Conservation (phyloP, 92 coral and sea anemone genomes). For the Actinostola sp. region DNA sequence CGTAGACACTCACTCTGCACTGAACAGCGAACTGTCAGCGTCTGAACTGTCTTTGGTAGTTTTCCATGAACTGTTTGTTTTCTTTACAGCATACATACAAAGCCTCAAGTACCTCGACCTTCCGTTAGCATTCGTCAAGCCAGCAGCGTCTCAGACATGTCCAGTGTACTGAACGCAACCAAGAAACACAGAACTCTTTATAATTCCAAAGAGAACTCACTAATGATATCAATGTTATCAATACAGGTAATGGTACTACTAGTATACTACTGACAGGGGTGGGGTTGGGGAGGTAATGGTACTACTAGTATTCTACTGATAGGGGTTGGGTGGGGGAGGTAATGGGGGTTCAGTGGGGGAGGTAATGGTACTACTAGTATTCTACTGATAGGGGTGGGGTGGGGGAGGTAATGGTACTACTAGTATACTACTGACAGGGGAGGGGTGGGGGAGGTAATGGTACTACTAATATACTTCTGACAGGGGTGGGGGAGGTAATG, state of each 20-base stretch:
- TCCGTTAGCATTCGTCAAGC: constrained; percentile 27
- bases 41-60: not conserved
- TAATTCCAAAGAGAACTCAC: constrained; percentile 71
- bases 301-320: too few relatives aligned
- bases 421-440: too few relatives aligned
- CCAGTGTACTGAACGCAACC: constrained; percentile 68
- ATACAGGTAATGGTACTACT: constrained; percentile 14
- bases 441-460: too few relatives aligned
- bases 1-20: too few relatives aligned
- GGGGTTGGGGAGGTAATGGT: not conserved
- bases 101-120: constrained; percentile 14
- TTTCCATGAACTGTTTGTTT: not conserved
- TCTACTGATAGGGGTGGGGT: too few relatives aligned
- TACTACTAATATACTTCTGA: too few relatives aligned
- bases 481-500: too few relatives aligned
- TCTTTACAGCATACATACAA: not conserved
- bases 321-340: not conserved
- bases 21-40: too few relatives aligned
- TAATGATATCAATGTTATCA: constrained; percentile 46
- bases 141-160: constrained; percentile 32
- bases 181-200: constrained; percentile 79
- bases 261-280: not conserved
- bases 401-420: too few relatives aligned
- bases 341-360: too few relatives aligned
- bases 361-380: too few relatives aligned